phyloP scores from a whole-genome alignment of 2,888 invertebrate genomes.

The Tachina grossa region DNA sequence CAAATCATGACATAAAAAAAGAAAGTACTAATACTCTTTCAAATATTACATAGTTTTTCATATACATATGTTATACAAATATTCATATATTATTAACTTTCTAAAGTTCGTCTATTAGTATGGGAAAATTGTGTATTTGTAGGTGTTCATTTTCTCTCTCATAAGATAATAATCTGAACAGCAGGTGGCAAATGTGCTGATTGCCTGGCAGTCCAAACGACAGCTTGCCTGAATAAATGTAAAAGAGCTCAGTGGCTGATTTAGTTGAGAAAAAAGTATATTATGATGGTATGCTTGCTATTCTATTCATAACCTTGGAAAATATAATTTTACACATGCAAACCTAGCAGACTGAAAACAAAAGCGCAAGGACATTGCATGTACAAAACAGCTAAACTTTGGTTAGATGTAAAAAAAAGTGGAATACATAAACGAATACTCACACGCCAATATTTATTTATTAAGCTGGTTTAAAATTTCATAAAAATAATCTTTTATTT shows the following conservation, averaged over 20 bases:
- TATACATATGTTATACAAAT: not conserved
- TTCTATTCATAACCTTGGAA: not conserved
- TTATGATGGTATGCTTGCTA: not conserved
- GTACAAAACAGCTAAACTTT: not conserved
- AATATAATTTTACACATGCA: not conserved
- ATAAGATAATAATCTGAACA: not conserved
- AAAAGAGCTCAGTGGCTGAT: not conserved
- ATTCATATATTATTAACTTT: not conserved
- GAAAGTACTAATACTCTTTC: conserved; percentile 14
- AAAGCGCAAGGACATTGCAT: conserved; percentile 7
- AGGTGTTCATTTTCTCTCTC: not conserved
- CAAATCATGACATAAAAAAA: conserved; percentile 62
- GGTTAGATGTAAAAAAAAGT: not conserved
- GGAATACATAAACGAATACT: too few species aligned
- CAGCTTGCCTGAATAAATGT: not conserved
- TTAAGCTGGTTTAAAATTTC: not conserved
- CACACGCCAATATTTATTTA: not conserved
- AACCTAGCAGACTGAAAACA: not conserved
- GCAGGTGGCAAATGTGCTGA: conserved; percentile 19
- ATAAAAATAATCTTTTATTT: not conserved
- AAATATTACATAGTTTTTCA: not conserved
- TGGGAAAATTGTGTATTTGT: not conserved
- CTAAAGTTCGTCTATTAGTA: not conserved
- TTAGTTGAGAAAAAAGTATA: not conserved
- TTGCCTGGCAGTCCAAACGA: conserved; percentile 12